Evolutionary conservation across 2,113 vertebrate species (phyloP), one percentile per base, ranked within the genome.

Genomic region (Austrofundulus limnaeus): DNA sequence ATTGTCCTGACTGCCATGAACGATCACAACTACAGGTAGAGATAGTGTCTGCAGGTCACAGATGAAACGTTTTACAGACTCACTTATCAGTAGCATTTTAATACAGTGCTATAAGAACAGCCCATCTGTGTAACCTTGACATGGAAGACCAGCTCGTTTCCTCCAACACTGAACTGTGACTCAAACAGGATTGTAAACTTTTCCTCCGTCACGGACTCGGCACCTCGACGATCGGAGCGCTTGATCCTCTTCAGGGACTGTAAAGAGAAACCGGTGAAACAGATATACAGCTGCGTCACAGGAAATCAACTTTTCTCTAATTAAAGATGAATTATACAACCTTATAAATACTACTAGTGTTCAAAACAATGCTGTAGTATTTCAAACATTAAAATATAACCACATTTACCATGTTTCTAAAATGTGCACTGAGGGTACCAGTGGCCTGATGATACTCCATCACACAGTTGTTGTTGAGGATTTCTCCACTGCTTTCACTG

Each of bases 151-250:
- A 98, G 91, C 80, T 98, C 96, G 0, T 98, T 97, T 77, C 96
- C 94, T 5, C 96, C 95, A 0, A 98, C 93, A 0, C 95, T 98
- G 88, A 98, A 98, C 82, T 98, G 96, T 0, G 96, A 98, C 80
- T 98, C 95, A 0, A 98, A 98, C 77, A 98, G 92, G 78, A 98
- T 94, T 0, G 96, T 97, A 83, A 98, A 98, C 82, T 98, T 98
- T 87, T 98, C 96, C 85, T 98, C 96, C 0, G 96, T 98, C 81
- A 98, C 96, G 0, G 96, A 98, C 86, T 98, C 96, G 0, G 96
- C 94, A 0, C 96, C 96, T 0, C 95, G 92, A 2, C 96, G 92
- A 77, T 98, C 96, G 0, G 96, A 96, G 4, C 96, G 94, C 78
- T 98, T 98, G 83, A 98, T 98, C 61, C 96, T 87, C 85, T 98